These are phyloP conservation scores for Poeciliopsis prolifica DNA, from an alignment of 2,113 vertebrate species.

Conservation along the genomic window DNA sequence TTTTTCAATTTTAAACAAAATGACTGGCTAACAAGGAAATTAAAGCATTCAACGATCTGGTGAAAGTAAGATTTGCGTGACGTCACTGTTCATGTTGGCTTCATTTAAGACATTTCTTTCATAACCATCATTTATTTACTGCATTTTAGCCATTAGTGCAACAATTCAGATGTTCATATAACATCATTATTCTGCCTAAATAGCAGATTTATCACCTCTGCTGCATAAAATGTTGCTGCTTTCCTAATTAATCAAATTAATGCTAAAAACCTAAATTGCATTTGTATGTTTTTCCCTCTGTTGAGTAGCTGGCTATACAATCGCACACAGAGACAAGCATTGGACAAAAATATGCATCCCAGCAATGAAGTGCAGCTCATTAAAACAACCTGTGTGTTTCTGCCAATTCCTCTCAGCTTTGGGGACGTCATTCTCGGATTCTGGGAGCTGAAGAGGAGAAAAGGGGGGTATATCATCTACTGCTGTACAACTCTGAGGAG, in stretches of 20 bases:
- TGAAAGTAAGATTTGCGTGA: no score
- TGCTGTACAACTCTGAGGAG: constrained; percentile 58
- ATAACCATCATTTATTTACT: no score
- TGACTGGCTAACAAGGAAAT: no score
- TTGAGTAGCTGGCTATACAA: background rate
- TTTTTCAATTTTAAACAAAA: no score
- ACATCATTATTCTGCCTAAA: background rate
- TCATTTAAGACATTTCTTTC: no score
- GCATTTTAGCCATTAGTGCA: no score
- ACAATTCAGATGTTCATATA: no score
- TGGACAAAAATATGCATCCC: constrained; percentile 10
- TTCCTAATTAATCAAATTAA: background rate
- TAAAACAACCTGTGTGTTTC: constrained; percentile 55
- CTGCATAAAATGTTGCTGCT: background rate
- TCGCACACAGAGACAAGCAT: background rate
- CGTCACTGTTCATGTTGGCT: no score
- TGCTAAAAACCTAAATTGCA: background rate
- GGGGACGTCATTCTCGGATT: constrained; percentile 54
- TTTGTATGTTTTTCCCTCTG: constrained; percentile 8
- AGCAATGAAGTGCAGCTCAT: constrained; percentile 54
- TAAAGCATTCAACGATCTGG: no score
- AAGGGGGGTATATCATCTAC: constrained; percentile 64
- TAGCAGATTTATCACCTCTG: background rate
- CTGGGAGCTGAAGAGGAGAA: constrained; percentile 21
- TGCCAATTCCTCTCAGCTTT: constrained; percentile 56